A percentile compares a stretch with the other conserved stretches of the same genome.
Evolutionary conservation across 2,888 invertebrate genomes (phyloP).

Genomic region (Norana najaformis): DNA sequence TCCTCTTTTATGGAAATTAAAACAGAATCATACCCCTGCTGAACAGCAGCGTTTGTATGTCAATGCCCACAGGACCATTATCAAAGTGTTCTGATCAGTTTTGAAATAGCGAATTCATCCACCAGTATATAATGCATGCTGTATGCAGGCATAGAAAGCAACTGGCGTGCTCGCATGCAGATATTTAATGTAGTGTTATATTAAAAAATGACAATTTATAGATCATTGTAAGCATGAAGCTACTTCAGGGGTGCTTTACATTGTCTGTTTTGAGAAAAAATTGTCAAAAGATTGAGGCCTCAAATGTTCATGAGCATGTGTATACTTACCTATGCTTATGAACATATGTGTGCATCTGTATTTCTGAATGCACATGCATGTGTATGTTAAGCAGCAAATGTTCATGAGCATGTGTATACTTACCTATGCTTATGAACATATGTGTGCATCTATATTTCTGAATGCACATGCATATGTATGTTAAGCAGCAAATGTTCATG

Average conservation of each 20-base stretch:
- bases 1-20: conserved; percentile 24
- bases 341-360: not conserved
- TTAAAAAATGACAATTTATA: not conserved
- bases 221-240: no score
- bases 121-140: not conserved
- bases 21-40: not conserved
- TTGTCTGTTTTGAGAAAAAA: not conserved
- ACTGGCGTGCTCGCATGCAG: not conserved
- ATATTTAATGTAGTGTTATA: not conserved
- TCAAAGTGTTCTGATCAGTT: not conserved
- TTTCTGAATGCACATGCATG: not conserved
- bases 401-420: not conserved
- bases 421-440: no score
- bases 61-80: not conserved
- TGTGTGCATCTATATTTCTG: not conserved
- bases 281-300: not conserved
- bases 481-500: not conserved
- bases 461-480: not conserved
- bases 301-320: not conserved
- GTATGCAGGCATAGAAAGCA: not conserved
- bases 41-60: not conserved
- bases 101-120: conserved; percentile 13
- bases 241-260: not conserved
- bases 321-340: no score
- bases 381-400: not conserved